These are phyloP conservation scores for Dysidea cf. avara DNA, from an alignment of 37 sponge, comb jelly and placozoan genomes.

Conservation along the genomic window DNA sequence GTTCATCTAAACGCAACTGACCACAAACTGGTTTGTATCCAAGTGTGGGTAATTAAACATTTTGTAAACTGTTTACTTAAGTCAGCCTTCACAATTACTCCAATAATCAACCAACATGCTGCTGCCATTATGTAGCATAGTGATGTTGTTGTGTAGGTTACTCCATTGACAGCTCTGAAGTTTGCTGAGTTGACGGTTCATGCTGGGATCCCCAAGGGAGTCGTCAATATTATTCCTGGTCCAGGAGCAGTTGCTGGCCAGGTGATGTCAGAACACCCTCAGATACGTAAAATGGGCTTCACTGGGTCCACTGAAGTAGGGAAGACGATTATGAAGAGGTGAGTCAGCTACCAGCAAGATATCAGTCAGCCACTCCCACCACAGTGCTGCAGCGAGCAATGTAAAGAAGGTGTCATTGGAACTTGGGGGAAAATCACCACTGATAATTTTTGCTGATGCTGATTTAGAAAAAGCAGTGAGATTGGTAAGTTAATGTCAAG, in stretches of 20 bases:
- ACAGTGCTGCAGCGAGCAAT: constrained; percentile 78
- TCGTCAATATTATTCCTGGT: constrained; percentile 88
- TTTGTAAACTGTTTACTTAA: too few species aligned
- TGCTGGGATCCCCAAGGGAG: constrained; percentile 92
- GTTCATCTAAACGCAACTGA: too few species aligned
- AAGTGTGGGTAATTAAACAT: too few species aligned
- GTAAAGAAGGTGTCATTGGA: constrained; percentile 92
- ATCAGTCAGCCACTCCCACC: not conserved
- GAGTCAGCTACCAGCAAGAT: not conserved
- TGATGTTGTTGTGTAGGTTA: constrained; percentile 72
- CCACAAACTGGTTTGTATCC: too few species aligned
- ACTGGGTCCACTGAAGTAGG: constrained; percentile 94
- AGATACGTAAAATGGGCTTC: constrained; percentile 88
- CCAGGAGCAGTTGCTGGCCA: constrained; percentile 77
- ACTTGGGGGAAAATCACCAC: constrained; percentile 93
- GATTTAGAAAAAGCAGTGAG: constrained; percentile 89
- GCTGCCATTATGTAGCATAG: too few species aligned
- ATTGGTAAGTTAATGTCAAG: constrained; percentile 38
- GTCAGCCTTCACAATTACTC: too few species aligned
- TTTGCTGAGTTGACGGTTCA: constrained; percentile 83
- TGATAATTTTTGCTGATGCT: constrained; percentile 90
- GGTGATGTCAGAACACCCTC: constrained; percentile 79
- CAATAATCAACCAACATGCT: too few species aligned
- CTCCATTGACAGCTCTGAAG: constrained; percentile 90
- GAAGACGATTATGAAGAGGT: constrained; percentile 86